Base-by-base conservation (phyloP, 1,140 invertebrate species). In the Paramacrobiotus metropolitanus region DNA sequence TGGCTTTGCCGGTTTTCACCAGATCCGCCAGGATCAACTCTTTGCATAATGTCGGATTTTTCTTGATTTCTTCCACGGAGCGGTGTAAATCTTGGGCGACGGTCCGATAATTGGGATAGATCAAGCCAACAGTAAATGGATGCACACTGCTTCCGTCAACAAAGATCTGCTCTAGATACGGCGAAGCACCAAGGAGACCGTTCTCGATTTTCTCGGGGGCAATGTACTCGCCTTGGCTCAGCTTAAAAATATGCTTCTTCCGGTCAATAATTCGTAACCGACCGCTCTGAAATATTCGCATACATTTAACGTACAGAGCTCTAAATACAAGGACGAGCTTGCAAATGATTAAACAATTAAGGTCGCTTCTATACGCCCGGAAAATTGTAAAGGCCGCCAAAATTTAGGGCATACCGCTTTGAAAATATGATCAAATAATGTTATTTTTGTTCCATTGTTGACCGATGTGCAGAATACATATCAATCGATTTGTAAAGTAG, bases 181-280 rank as follows among this genome's bases (percentile, higher is more conserved):
- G 66, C 15, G 70, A 71, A 28, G 72, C 67, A n/a, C n/a, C n/a
- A 4, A 69, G 65, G 66, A 78, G 77, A 59, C 77, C 70, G 61
- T 74, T 73, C 67, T 79, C 78, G 24, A 79, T 74, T 66, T 77
- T 78, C 65, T 80, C 78, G 21, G 78, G 77, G 21, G 77, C 78
- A 28, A 79, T 72, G 62, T 80, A 79, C 68, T 80, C 78, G 60
- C 78, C 78, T 70, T 75, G 63, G 21, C 73, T 67, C 44, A 78
- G 63, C 65, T 78, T 78, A 68, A 78, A 79, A 60, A 79, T 76
- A 65, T 79, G 69, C 65, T 78, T 78, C 63, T 74, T 75, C 61
- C 77, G 68, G 67, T 78, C 77, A 59, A 78, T 73, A 61, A 78
- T 77, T 66, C 72, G 76, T 59, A 79, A 65, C 21, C 71, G 70